Percentiles rank a stretch among this genome's conserved stretches.
Conservation (phyloP, 2,113 vertebrate genomes). For the Promerops cafer region DNA sequence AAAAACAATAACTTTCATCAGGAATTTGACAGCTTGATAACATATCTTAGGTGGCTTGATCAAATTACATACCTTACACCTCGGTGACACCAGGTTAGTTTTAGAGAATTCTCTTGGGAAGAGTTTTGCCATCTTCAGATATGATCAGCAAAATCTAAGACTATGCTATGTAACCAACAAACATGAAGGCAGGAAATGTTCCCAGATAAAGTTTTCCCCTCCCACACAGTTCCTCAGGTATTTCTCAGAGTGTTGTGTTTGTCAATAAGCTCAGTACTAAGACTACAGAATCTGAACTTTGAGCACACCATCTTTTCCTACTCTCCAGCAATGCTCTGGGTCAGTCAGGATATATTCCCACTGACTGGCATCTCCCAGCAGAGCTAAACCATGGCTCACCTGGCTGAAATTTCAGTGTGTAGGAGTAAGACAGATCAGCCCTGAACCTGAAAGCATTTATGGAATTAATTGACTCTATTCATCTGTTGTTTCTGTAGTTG, state of each 20-base stretch:
- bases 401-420: background rate
- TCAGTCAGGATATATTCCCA: background rate
- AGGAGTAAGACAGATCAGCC: background rate
- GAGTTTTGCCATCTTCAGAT: constrained; percentile 44
- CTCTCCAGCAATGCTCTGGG: background rate
- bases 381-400: background rate
- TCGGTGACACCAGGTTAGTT: background rate
- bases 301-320: background rate
- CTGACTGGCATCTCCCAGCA: background rate
- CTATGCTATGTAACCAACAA: constrained; percentile 18
- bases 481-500: background rate
- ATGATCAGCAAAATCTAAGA: constrained; percentile 30
- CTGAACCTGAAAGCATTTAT: background rate
- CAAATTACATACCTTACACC: constrained; percentile 36
- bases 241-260: background rate
- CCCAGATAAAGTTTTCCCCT: constrained; percentile 50
- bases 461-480: background rate
- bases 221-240: background rate
- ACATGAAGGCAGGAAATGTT: constrained; percentile 50
- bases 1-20: constrained; percentile 86
- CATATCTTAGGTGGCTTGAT: constrained; percentile 42
- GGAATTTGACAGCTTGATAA: constrained; percentile 70
- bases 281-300: background rate
- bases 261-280: background rate
- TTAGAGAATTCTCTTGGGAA: constrained; percentile 6